phyloP scores from a whole-genome alignment of 1,140 invertebrate genomes.

The Drosophila sucinea region DNA sequence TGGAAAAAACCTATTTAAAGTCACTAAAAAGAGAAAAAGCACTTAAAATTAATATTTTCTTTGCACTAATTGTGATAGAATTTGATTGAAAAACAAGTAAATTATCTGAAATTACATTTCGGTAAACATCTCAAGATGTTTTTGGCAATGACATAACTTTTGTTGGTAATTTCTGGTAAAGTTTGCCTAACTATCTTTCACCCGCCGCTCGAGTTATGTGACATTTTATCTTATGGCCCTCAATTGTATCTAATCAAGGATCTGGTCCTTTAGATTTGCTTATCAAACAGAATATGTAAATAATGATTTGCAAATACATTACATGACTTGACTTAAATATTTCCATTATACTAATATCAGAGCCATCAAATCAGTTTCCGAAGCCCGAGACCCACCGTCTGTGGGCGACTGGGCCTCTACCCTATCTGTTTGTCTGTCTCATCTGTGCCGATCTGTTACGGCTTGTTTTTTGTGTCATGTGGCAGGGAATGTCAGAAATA shows the following conservation, averaged over 20 bases:
- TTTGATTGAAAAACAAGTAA: background rate
- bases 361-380: conserved; percentile 46
- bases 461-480: conserved; percentile 33
- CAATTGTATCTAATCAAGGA: conserved; percentile 18
- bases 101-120: background rate
- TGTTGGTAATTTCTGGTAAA: background rate
- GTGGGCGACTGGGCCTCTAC: background rate
- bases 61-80: no score
- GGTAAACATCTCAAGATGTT: background rate
- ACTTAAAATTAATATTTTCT: no score
- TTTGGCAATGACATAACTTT: background rate
- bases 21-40: no score
- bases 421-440: conserved; percentile 31
- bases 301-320: conserved; percentile 59
- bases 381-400: conserved; percentile 1
- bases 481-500: conserved; percentile 67
- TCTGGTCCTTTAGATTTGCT: conserved; percentile 9
- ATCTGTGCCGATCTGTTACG: conserved; percentile 20
- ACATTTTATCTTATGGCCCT: background rate
- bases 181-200: background rate
- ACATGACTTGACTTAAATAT: conserved; percentile 56
- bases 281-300: conserved; percentile 51
- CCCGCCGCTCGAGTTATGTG: background rate
- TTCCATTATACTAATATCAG: conserved; percentile 45
- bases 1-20: no score